Evolutionary conservation across 92 coral and sea anemone genomes (phyloP).

Genomic region (Blastomussa wellsi): DNA sequence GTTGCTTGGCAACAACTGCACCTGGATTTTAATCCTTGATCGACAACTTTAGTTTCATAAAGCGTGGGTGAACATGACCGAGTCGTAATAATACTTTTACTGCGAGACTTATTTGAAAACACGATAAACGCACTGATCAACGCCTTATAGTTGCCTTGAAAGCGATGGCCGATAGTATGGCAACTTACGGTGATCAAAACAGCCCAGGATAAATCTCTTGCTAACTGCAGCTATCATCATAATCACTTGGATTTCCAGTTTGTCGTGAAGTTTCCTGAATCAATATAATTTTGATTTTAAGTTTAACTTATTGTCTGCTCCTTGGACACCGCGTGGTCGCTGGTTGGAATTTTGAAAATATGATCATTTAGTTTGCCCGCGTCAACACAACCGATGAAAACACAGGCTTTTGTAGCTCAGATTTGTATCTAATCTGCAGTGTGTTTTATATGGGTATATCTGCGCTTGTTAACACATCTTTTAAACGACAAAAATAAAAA

Average conservation of each 20-base stretch:
- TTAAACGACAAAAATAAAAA: not conserved
- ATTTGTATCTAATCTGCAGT: not conserved
- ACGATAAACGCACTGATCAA: too few species aligned
- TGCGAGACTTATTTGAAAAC: too few species aligned
- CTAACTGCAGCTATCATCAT: not conserved
- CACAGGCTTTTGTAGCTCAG: not conserved
- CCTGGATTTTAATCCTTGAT: not conserved
- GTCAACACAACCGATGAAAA: not conserved
- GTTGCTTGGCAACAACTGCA: not conserved
- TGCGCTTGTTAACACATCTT: not conserved
- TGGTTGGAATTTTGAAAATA: not conserved
- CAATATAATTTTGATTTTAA: not conserved
- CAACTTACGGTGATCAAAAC: too few species aligned
- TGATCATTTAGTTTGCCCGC: not conserved
- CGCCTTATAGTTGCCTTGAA: too few species aligned
- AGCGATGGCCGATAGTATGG: too few species aligned
- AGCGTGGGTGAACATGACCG: not conserved
- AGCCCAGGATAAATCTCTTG: not conserved
- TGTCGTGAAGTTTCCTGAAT: not conserved
- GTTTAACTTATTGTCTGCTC: not conserved
- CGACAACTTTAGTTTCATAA: not conserved
- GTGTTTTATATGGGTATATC: not conserved
- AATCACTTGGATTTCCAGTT: not conserved
- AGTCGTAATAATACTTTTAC: not conserved
- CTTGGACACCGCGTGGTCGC: constrained; percentile 11